phyloP scores from a whole-genome alignment of 2,797 vertebrate genomes.

The Linurgus olivaceus region DNA sequence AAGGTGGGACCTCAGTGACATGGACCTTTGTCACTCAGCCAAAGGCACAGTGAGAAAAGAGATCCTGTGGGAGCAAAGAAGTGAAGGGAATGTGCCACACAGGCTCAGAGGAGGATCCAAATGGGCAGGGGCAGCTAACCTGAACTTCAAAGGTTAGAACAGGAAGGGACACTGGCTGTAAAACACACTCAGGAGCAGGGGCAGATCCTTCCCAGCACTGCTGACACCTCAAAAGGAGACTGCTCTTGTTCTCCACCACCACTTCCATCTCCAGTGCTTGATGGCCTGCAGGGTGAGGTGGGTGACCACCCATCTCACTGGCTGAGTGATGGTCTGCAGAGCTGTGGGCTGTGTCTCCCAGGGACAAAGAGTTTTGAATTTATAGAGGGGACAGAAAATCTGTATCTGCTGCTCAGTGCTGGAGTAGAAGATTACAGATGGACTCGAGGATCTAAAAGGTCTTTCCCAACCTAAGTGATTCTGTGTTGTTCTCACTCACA shows the following conservation, averaged over 20 bases:
- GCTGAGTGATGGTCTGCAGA: background rate
- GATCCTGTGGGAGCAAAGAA: background rate
- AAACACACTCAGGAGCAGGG: background rate
- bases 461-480: background rate
- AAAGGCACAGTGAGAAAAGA: background rate
- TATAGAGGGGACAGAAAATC: background rate
- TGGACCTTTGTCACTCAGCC: accelerated
- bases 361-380: background rate
- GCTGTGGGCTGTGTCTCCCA: background rate
- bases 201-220: background rate
- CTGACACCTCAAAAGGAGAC: background rate
- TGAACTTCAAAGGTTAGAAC: background rate
- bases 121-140: background rate
- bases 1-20: background rate
- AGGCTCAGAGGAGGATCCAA: background rate
- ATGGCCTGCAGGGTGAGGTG: background rate
- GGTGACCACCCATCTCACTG: background rate
- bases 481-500: accelerated
- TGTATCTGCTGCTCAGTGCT: background rate
- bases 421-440: background rate
- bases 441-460: background rate
- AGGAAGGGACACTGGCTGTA: background rate
- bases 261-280: background rate
- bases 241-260: accelerated
- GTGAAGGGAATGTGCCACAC: background rate